These are phyloP conservation scores for Trinorchestia longiramus DNA, from an alignment of 1,140 invertebrate genomes.

Conservation along the genomic window DNA sequence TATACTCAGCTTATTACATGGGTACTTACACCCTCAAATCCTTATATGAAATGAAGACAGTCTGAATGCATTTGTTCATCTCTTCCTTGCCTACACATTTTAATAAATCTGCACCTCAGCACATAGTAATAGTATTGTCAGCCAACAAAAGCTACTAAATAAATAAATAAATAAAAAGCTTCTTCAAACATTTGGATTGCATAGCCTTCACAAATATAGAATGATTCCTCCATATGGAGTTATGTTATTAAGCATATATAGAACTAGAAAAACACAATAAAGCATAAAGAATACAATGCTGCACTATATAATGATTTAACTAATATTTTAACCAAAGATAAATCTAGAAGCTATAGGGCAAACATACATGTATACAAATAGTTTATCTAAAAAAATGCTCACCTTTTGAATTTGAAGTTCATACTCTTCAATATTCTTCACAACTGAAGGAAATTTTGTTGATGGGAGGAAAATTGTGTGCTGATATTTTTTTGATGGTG, in stretches of 20 bases:
- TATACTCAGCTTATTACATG: no score
- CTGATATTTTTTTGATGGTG: slow-evolving; percentile 36
- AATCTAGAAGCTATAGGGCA: neutral
- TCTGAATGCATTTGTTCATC: no score
- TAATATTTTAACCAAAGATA: neutral
- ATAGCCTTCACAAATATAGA: no score
- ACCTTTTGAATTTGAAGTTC: neutral
- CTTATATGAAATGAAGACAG: no score
- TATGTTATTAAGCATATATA: neutral
- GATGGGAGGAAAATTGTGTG: neutral
- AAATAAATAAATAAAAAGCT: no score
- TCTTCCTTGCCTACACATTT: no score
- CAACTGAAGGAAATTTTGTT: neutral
- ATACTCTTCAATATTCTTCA: neutral
- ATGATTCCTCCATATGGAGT: no score
- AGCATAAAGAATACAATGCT: neutral
- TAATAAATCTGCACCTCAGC: no score
- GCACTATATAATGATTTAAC: neutral
- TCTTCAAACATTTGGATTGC: no score
- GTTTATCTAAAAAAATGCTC: neutral
- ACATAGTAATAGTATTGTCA: no score
- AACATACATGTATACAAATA: neutral
- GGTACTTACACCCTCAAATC: no score
- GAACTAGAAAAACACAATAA: neutral
- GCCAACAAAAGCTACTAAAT: no score